A percentile compares a stretch with the other conserved stretches of the same genome.
Conservation (phyloP, 2,888 invertebrate genomes). For the Yponomeuta sedellus region DNA sequence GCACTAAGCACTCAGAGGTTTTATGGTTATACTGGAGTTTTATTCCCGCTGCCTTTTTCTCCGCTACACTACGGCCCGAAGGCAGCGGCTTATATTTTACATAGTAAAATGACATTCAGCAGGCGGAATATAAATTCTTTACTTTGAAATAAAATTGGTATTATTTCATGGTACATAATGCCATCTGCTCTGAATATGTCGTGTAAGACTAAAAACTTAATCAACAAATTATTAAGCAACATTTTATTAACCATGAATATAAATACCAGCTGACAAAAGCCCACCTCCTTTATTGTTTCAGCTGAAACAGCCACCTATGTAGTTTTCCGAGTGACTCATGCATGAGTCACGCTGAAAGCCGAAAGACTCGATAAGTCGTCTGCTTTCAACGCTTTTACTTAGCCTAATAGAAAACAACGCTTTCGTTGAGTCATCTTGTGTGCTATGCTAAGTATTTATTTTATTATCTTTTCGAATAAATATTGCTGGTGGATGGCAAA, state of each 20-base stretch:
- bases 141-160: no score
- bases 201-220: no score
- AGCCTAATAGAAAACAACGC: background rate
- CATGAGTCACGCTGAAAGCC: background rate
- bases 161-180: no score
- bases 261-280: background rate
- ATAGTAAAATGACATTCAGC: no score
- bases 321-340: background rate
- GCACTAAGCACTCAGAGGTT: no score
- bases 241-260: background rate
- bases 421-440: background rate
- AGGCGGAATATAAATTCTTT: no score
- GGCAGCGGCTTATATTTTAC: no score
- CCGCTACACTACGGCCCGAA: no score
- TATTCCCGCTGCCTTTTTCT: no score
- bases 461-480: background rate
- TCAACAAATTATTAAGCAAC: no score
- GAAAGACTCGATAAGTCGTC: background rate
- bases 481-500: background rate
- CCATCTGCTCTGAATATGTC: no score
- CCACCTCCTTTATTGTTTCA: background rate
- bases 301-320: background rate
- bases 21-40: no score
- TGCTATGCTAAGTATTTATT: background rate
- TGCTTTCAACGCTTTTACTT: conserved; percentile 10